Conservation (phyloP, 2,888 invertebrate genomes). For the Nudaria mundana region DNA sequence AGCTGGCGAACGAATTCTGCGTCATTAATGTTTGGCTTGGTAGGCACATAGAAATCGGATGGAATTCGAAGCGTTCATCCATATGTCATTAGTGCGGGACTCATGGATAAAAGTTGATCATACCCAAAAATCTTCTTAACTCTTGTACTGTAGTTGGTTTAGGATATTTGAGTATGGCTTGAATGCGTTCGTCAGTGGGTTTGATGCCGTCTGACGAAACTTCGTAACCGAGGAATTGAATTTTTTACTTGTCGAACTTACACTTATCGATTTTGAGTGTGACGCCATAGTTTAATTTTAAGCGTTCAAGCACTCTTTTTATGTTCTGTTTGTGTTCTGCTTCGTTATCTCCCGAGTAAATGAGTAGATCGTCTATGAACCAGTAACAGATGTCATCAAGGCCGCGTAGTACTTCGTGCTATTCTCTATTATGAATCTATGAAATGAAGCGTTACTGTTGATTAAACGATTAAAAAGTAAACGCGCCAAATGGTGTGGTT, state of each 20-base stretch:
- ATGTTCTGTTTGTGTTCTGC: no score
- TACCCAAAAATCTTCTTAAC: conserved; percentile 1
- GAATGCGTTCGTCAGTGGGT: not conserved
- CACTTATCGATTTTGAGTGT: conserved; percentile 2
- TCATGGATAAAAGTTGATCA: conserved; percentile 5
- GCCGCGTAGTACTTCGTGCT: not conserved
- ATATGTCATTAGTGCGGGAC: no score
- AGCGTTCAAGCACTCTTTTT: not conserved
- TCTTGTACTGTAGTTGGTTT: conserved; percentile 2
- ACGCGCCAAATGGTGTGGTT: not conserved
- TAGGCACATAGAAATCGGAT: no score
- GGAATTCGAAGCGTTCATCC: no score
- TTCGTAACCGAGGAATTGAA: conserved; percentile 3
- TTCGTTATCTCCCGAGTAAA: no score
- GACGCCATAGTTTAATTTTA: not conserved
- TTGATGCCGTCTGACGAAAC: conserved; percentile 1
- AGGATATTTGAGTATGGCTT: conserved; percentile 1
- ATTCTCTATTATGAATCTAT: no score
- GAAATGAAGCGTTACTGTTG: no score
- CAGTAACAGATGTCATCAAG: no score
- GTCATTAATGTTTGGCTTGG: no score
- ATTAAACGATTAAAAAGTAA: not conserved
- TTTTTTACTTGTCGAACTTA: not conserved
- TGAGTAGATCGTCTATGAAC: no score
- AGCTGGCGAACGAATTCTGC: no score